Percentiles rank a stretch among this genome's conserved stretches.
phyloP scores from a whole-genome alignment of 1,140 invertebrate genomes.

The Ctenoplectra terminalis region DNA sequence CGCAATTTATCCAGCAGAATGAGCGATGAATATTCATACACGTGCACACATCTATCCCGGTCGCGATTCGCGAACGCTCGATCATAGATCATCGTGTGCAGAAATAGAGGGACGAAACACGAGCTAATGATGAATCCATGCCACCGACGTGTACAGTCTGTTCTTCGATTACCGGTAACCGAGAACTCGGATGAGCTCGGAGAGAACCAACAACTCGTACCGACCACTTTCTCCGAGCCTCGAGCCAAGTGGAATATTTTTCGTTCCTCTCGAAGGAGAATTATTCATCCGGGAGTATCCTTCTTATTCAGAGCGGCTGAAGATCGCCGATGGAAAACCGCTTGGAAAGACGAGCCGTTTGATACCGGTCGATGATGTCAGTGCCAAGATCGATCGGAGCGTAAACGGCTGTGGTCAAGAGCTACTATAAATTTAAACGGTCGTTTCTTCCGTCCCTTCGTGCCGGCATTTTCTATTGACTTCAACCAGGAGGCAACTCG shows the following conservation, averaged over 20 bases:
- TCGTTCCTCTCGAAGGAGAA: slow-evolving; percentile 40
- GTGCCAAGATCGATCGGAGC: slow-evolving; percentile 33
- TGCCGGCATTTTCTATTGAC: background rate
- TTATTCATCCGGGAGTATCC: slow-evolving; percentile 47
- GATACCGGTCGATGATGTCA: slow-evolving; percentile 21
- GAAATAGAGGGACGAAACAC: slow-evolving; percentile 28
- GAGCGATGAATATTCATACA: slow-evolving; percentile 56
- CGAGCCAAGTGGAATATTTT: slow-evolving; percentile 67
- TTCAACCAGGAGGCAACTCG: too few relatives aligned
- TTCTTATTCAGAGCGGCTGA: slow-evolving; percentile 2
- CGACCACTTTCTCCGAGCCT: slow-evolving; percentile 68
- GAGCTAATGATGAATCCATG: slow-evolving; percentile 29
- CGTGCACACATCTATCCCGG: slow-evolving; percentile 40
- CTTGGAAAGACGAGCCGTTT: slow-evolving; percentile 11
- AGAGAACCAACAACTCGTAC: slow-evolving; percentile 11
- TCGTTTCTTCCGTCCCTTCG: background rate
- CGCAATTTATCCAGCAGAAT: slow-evolving; percentile 57
- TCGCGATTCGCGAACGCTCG: slow-evolving; percentile 45
- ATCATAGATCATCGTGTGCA: slow-evolving; percentile 53
- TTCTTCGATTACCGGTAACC: slow-evolving; percentile 54
- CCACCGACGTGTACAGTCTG: background rate
- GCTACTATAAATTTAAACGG: slow-evolving; percentile 26
- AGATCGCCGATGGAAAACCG: background rate
- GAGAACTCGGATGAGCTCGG: slow-evolving; percentile 37
- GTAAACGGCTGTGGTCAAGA: slow-evolving; percentile 16